phyloP scores from a whole-genome alignment of 64 coral and sea anemone genomes.

The Dendronephthya gigantea region DNA sequence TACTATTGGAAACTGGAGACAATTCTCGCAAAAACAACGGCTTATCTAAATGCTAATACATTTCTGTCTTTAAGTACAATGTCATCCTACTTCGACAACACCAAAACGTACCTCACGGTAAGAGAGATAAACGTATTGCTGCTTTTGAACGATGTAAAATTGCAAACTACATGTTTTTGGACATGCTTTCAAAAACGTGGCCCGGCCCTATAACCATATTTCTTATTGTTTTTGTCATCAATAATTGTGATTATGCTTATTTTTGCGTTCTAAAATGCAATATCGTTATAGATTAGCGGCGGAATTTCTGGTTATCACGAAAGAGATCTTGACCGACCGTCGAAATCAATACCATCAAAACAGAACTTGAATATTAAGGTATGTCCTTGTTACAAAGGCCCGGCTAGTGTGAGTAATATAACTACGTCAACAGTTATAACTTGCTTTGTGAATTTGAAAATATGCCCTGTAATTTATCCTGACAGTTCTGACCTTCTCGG shows the following conservation, averaged over 20 bases:
- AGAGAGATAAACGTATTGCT: not conserved
- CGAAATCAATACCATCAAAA: not conserved
- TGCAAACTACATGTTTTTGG: too few species aligned
- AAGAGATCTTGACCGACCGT: not conserved
- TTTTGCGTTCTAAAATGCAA: too few species aligned
- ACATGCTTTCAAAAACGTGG: not conserved
- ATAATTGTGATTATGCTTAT: not conserved
- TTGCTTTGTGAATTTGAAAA: too few species aligned
- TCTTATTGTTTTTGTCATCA: too few species aligned
- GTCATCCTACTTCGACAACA: not conserved
- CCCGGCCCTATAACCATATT: too few species aligned
- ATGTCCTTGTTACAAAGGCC: too few species aligned
- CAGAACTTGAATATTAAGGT: not conserved
- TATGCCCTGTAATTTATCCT: too few species aligned
- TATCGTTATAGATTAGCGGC: not conserved
- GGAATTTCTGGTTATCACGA: not conserved
- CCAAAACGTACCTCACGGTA: not conserved
- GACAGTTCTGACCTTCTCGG: too few species aligned
- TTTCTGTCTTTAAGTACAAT: conserved; percentile 32
- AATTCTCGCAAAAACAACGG: not conserved
- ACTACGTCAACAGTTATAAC: too few species aligned
- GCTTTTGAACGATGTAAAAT: too few species aligned
- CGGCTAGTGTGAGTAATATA: too few species aligned
- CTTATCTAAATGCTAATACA: conserved; percentile 19
- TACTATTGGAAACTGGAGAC: conserved; percentile 24